Evolutionary conservation across 1,140 invertebrate genomes (phyloP), one percentile per base, ranked within the genome.

Genomic region (Planococcus citri): DNA sequence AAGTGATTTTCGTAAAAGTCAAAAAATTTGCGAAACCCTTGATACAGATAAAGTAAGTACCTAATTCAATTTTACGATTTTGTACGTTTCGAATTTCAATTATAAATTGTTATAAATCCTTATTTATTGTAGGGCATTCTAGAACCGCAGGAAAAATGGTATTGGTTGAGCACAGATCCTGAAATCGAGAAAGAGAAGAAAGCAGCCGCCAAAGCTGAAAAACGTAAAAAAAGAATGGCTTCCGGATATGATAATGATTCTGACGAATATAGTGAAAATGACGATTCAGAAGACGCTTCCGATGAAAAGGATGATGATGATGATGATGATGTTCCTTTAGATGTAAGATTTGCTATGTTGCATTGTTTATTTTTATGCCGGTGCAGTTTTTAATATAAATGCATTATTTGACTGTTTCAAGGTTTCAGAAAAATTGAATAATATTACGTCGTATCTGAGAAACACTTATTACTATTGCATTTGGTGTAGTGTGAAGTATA

Each of bases 1-100:
- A 41, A 75, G 70, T 24, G 88, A 91, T 79, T 79, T 90, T 24
- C 76, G 76, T 33, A 86, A 86, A 72, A 87, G 88, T 75, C 89
- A 92, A 76, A 85, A 83, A 77, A 81, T 86, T 2, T 94, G 91
- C 76, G 81, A 90, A 74, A 82, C 88, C 69, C 77, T 94, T 20
- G 91, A 94, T 78, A 60, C 70, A 38, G 70, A 73, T 61, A 61
- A 71, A 27, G 73, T 73, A 69, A 21, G 8, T 21, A 33, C 12
- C 12, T n/a, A n/a, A n/a, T 57, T 58, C 37, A 37, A 57, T 38
- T 68, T 70, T 69, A 20, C 22, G 10, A 22, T n/a, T 58, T 70
- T 29, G 9, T 41, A 41, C n/a, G n/a, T 41, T 41, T 10, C 9
- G n/a, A 41, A 41, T 41, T 41, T 41, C 9, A 41, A 10, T 41